phyloP scores from a whole-genome alignment of 2,888 invertebrate species.

The Idaea dimidiata region DNA sequence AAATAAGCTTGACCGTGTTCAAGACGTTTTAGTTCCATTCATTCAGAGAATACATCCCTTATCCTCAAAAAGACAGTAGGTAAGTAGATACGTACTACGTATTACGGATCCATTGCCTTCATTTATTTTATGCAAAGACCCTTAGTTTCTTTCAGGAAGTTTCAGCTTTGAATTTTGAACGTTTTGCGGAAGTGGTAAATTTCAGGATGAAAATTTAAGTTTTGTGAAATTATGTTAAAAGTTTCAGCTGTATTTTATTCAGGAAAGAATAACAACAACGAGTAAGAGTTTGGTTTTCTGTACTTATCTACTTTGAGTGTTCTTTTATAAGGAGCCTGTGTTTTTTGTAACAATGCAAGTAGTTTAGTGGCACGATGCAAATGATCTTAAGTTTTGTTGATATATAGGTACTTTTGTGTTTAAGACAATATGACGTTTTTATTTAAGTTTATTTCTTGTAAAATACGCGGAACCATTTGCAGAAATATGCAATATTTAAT shows the following conservation, averaged over 20 bases:
- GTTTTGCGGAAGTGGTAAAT: slow-evolving; percentile 2
- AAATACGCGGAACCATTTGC: no score
- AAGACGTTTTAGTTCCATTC: background rate
- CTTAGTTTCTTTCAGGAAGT: slow-evolving; percentile 4
- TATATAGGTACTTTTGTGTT: background rate
- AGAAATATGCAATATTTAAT: no score
- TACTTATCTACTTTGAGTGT: background rate
- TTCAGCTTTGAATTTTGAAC: slow-evolving; percentile 2
- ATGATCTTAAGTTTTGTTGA: background rate
- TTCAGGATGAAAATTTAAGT: slow-evolving; percentile 1
- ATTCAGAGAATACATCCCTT: background rate
- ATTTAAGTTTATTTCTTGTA: background rate
- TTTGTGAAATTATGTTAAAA: background rate
- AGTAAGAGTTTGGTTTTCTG: background rate
- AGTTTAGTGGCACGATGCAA: background rate
- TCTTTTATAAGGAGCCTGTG: background rate
- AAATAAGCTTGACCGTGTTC: background rate
- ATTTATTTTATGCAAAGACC: slow-evolving; percentile 4
- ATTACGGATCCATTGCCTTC: background rate
- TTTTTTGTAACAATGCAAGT: background rate
- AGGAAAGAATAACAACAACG: background rate
- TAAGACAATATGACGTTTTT: background rate
- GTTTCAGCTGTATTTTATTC: background rate
- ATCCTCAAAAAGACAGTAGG: slow-evolving; percentile 9
- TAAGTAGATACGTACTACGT: background rate